phyloP scores from a whole-genome alignment of 1,140 invertebrate genomes.

The Pseudachorutes palmiensis region DNA sequence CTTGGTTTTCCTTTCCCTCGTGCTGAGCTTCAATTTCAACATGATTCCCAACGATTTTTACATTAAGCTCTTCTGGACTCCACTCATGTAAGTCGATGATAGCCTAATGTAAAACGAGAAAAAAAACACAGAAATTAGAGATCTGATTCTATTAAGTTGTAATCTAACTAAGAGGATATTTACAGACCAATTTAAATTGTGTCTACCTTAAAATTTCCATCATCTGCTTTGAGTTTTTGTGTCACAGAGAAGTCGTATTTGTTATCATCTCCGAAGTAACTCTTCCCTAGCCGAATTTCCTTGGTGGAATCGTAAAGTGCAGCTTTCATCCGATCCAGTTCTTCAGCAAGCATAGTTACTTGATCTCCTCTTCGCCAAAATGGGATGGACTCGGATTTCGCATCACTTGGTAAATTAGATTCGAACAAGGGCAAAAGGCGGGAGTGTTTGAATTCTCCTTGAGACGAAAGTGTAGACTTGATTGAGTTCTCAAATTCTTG shows the following conservation, averaged over 20 bases:
- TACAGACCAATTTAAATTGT: no score
- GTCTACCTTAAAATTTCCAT: slow-evolving; percentile 14
- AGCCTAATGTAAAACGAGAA: slow-evolving; percentile 46
- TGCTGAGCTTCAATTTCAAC: slow-evolving; percentile 74
- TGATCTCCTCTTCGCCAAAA: slow-evolving; percentile 4
- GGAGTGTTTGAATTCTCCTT: not conserved
- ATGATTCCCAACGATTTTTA: slow-evolving; percentile 71
- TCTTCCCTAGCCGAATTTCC: no score
- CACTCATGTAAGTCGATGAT: slow-evolving; percentile 79
- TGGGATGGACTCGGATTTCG: slow-evolving; percentile 6
- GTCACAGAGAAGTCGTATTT: not conserved
- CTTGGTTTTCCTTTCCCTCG: slow-evolving; percentile 67
- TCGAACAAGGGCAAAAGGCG: not conserved
- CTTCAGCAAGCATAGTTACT: not conserved
- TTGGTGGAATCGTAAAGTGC: not conserved
- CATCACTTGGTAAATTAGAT: not conserved
- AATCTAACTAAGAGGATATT: no score
- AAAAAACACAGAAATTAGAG: no score
- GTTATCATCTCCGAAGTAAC: not conserved
- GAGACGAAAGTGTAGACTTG: not conserved
- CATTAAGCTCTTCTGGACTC: slow-evolving; percentile 75
- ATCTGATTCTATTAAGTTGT: no score
- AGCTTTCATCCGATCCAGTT: not conserved
- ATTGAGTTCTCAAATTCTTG: no score
- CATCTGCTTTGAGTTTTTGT: not conserved